phyloP scores from a whole-genome alignment of 2,113 vertebrate genomes.

The Oncorhynchus tshawytscha region DNA sequence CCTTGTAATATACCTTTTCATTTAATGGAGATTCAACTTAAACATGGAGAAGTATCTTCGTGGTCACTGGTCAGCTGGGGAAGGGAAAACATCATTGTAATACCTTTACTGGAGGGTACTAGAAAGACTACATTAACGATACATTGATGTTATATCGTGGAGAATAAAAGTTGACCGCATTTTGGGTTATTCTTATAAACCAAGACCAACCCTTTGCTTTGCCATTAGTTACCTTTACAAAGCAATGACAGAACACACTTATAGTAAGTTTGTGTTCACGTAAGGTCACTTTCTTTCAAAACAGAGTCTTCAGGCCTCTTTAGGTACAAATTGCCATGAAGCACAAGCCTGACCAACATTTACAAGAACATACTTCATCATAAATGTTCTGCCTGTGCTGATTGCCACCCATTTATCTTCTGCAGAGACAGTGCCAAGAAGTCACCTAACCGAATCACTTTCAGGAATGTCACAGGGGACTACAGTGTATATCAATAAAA shows the following conservation, averaged over 20 bases:
- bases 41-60: background rate
- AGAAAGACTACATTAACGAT: too few species aligned
- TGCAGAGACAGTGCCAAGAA: background rate
- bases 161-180: background rate
- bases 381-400: slow-evolving; percentile 8
- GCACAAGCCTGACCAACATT: background rate
- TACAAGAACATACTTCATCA: background rate
- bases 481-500: background rate
- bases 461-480: slow-evolving; percentile 4
- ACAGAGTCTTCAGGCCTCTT: background rate
- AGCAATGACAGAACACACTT: background rate
- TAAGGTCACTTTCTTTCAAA: too few species aligned
- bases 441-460: background rate
- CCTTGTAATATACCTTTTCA: background rate
- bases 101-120: too few species aligned
- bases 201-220: background rate
- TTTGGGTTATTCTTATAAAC: background rate
- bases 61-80: background rate
- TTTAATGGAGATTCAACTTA: background rate
- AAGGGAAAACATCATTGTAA: background rate
- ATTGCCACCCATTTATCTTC: slow-evolving; percentile 13
- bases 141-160: background rate
- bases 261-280: too few species aligned
- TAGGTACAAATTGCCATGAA: background rate
- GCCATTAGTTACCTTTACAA: background rate